Percentiles rank a stretch among this genome's conserved stretches.
phyloP scores from a whole-genome alignment of 2,113 vertebrate species.

The Sturnus vulgaris region DNA sequence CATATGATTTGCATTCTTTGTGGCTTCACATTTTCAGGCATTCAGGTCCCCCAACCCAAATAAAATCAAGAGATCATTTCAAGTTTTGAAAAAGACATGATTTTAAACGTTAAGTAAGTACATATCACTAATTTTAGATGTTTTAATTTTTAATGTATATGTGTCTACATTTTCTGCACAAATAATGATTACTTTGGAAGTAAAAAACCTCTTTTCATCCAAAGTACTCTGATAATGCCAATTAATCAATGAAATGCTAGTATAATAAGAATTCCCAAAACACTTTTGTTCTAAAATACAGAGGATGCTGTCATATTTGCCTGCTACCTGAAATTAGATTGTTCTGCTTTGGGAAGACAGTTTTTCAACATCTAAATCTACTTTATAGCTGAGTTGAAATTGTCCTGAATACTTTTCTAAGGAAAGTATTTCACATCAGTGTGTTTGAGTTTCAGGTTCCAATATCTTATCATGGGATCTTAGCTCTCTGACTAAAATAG shows the following conservation, averaged over 20 bases:
- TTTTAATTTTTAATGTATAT: neutral
- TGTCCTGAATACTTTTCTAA: neutral
- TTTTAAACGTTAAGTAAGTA: neutral
- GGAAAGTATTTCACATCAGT: neutral
- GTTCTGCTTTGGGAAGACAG: neutral
- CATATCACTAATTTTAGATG: neutral
- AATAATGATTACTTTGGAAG: neutral
- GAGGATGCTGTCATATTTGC: neutral
- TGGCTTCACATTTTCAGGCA: neutral
- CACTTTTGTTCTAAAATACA: neutral
- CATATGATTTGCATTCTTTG: neutral
- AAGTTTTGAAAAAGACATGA: neutral
- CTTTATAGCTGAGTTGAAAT: neutral
- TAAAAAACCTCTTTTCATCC: neutral
- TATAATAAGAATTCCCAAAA: constrained; percentile 32
- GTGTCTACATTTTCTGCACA: neutral
- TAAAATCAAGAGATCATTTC: neutral
- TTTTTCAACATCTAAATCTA: neutral
- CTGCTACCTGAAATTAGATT: constrained; percentile 7
- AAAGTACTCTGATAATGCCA: neutral
- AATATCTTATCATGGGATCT: neutral
- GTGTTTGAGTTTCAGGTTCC: neutral
- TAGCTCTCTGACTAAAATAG: neutral
- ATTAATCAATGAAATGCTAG: neutral
- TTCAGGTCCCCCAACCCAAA: accelerated